Conservation (phyloP, 2,797 vertebrate genomes). For the Labroides dimidiatus region DNA sequence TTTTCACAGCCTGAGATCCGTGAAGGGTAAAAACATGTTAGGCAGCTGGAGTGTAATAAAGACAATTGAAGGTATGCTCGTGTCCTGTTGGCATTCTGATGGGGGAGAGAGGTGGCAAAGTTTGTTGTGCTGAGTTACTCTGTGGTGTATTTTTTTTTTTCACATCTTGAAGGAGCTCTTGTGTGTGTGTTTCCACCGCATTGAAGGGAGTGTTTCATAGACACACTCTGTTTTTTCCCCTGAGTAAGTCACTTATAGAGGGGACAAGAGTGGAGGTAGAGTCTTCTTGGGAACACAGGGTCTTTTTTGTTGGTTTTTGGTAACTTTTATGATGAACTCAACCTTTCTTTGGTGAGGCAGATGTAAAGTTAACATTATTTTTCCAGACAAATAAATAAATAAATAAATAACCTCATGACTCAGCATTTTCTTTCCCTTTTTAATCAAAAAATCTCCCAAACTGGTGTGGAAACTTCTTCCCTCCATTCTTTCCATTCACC, state of each 20-base stretch:
- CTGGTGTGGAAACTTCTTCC: too few relatives aligned
- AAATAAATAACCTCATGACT: too few relatives aligned
- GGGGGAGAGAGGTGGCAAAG: conserved; percentile 10
- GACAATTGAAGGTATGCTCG: conserved; percentile 61
- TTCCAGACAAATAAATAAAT: too few relatives aligned
- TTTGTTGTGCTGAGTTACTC: conserved; percentile 15
- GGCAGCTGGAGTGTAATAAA: conserved; percentile 65
- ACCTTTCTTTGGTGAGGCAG: too few relatives aligned
- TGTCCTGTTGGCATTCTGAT: conserved; percentile 60
- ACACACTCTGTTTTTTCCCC: not conserved
- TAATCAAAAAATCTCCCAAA: too few relatives aligned
- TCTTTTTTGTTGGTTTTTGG: too few relatives aligned
- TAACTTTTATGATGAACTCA: too few relatives aligned
- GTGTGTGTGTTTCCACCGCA: not conserved
- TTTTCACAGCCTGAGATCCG: conserved; percentile 52
- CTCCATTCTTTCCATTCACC: too few relatives aligned
- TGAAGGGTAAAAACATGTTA: conserved; percentile 73
- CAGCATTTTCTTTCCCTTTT: too few relatives aligned
- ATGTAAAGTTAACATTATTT: too few relatives aligned
- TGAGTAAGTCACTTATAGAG: conserved; percentile 8
- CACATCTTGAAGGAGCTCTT: not conserved
- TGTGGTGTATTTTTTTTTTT: conserved; percentile 9
- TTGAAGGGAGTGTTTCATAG: not conserved
- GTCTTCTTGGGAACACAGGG: not conserved
- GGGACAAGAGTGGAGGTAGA: too few relatives aligned